Evolutionary conservation across 2,888 invertebrate genomes (phyloP).

Genomic region (Volucella zonaria): DNA sequence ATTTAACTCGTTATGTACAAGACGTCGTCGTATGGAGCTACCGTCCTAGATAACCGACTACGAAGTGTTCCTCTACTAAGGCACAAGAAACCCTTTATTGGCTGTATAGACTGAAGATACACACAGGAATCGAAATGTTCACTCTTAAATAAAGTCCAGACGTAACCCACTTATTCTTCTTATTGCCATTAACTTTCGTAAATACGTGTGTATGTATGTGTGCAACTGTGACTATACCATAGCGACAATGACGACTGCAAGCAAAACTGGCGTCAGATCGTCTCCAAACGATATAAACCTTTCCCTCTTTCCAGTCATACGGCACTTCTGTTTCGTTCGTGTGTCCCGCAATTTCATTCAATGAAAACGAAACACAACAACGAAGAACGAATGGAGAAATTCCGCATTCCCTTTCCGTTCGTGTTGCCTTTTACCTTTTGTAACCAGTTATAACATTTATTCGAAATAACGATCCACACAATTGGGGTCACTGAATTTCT

Average conservation of each 20-base stretch:
- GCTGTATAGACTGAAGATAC: neutral
- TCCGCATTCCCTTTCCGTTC: conserved; percentile 37
- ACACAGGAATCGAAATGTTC: conserved; percentile 5
- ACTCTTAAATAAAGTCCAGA: conserved; percentile 46
- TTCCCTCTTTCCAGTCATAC: neutral
- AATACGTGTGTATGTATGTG: conserved; percentile 3
- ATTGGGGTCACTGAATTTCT: conserved; percentile 63
- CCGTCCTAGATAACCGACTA: conserved; percentile 47
- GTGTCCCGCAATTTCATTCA: conserved; percentile 44
- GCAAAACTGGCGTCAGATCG: conserved; percentile 62
- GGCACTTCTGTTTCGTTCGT: conserved; percentile 38
- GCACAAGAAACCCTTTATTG: conserved; percentile 13
- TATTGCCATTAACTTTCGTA: conserved; percentile 25
- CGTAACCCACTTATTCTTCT: conserved; percentile 49
- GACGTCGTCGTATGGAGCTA: conserved; percentile 7
- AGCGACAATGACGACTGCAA: conserved; percentile 12
- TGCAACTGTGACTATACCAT: neutral
- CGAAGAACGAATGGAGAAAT: conserved; percentile 26
- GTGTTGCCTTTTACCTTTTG: conserved; percentile 15
- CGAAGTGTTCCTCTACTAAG: conserved; percentile 22
- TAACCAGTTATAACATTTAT: conserved; percentile 20
- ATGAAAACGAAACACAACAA: conserved; percentile 19
- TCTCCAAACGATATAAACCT: conserved; percentile 56
- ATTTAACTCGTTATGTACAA: conserved; percentile 4
- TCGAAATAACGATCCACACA: conserved; percentile 47